These are phyloP conservation scores for Boleophthalmus pectinirostris DNA, from an alignment of 2,113 vertebrate species.

Conservation along the genomic window DNA sequence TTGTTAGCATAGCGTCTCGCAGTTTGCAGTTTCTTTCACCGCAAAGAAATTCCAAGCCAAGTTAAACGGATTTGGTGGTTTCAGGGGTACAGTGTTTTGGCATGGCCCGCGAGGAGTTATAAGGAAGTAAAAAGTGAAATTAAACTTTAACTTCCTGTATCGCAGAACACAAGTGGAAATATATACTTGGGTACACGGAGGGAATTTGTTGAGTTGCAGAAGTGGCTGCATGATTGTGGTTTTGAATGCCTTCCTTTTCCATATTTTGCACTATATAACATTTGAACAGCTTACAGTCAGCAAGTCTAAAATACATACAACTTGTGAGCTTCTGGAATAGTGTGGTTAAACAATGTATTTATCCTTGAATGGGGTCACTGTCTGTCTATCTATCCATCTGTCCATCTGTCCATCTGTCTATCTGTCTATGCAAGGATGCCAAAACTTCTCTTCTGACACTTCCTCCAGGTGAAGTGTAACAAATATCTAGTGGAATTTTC, in stretches of 20 bases:
- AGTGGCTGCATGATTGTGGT: not conserved
- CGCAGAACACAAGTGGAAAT: not conserved
- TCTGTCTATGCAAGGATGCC: no score
- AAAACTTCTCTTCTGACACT: no score
- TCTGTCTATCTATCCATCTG: no score
- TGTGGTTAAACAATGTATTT: not conserved
- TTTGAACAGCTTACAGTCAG: not conserved
- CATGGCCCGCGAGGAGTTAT: conserved; percentile 20
- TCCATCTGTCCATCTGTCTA: no score
- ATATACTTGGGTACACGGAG: conserved; percentile 9
- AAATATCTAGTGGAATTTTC: no score
- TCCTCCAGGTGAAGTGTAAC: no score
- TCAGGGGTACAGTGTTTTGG: conserved; percentile 32
- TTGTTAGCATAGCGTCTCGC: conserved; percentile 1
- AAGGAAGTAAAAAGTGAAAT: conserved; percentile 26
- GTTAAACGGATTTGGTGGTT: conserved; percentile 28
- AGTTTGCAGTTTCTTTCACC: conserved; percentile 19
- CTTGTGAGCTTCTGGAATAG: no score
- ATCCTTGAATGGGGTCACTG: no score
- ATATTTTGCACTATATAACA: not conserved
- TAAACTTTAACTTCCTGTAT: conserved; percentile 34
- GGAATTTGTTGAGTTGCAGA: not conserved
- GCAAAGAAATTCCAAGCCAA: conserved; percentile 36
- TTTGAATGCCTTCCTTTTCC: not conserved
- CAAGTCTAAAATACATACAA: not conserved